Evolutionary conservation across 2,113 vertebrate species (phyloP).

Genomic region (Anseranas semipalmata): DNA sequence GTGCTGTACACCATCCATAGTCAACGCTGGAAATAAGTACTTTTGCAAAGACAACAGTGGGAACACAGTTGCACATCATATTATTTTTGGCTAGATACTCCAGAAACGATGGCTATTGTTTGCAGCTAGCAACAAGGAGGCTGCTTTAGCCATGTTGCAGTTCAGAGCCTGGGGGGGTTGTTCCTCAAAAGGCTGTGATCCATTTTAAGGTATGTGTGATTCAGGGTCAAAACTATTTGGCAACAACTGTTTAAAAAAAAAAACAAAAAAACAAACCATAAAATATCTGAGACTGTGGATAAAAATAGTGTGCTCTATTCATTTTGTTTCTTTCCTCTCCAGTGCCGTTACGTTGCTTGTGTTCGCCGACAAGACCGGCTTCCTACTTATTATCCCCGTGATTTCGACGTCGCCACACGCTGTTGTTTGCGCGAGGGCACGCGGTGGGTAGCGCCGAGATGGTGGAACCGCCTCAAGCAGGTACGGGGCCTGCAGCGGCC

Average conservation of each 20-base stretch:
- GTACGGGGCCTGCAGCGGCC: no score
- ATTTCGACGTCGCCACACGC: rapidly evolving
- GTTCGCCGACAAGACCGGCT: background rate
- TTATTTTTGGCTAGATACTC: constrained; percentile 40
- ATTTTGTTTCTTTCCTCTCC: background rate
- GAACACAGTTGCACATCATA: background rate
- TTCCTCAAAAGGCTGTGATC: background rate
- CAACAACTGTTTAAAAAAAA: background rate
- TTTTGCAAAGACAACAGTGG: constrained; percentile 30
- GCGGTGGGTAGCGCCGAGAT: no score
- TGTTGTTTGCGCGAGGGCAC: rapidly evolving
- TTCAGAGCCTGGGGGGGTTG: background rate
- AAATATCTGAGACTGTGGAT: background rate
- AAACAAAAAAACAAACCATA: no score
- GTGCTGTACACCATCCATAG: background rate
- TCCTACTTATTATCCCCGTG: background rate
- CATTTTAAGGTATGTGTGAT: background rate
- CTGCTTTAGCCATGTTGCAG: background rate
- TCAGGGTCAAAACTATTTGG: background rate
- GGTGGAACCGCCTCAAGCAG: no score
- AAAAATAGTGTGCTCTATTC: background rate
- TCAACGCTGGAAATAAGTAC: constrained; percentile 15
- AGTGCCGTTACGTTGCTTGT: background rate
- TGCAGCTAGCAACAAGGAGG: background rate
- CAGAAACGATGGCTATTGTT: constrained; percentile 48